Base-by-base conservation (phyloP, 2,797 vertebrate genomes). In the Lepidocolaptes lacrymiger region DNA sequence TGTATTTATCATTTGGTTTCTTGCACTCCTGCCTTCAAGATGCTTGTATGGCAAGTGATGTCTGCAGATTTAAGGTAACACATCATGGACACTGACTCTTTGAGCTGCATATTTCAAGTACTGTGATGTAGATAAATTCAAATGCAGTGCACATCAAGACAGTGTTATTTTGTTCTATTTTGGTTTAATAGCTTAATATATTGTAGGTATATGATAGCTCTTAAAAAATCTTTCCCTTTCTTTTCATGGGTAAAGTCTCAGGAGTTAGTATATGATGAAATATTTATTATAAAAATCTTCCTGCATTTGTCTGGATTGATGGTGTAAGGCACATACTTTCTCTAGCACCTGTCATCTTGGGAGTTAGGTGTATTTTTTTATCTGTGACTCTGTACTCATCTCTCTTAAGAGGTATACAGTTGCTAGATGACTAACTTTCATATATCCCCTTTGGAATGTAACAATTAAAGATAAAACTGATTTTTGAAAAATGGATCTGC, bases 401-500 rank as follows among this genome's bases (percentile, higher is more conserved):
- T 86, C 81, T 96, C 76, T 81, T 75, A 90, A 96, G 95, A 97
- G 75, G 61, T 95, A 39, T 86, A 82, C 86, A 96, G 89, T 96
- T 97, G 93, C 90, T 96, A 91, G 78, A 85, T 97, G 91, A 97
- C 82, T 96, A 95, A 90, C 78, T 96, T 97, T 97, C 95, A 79
- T 96, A 95, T 94, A 92, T 95, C 91, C 79, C 85, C 93, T 97
- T 97, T 96, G 95, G 94, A 98, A 97, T 98, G 96, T 96, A 98
- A 97, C 58, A 96, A 97, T 97, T 97, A 98, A 98, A 97, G 89
- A 89, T 96, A 63, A 96, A 90, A 56, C 75, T 96, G 94, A 93
- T 97, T 97, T 97, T 97, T 93, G 95, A 97, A 97, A 96, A 91
- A 91, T 19, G 21, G 74, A 80, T 80, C 24, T 69, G 76, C 19